Base-by-base conservation (phyloP, 2,888 invertebrate species). In the Cyaniris semiargus region DNA sequence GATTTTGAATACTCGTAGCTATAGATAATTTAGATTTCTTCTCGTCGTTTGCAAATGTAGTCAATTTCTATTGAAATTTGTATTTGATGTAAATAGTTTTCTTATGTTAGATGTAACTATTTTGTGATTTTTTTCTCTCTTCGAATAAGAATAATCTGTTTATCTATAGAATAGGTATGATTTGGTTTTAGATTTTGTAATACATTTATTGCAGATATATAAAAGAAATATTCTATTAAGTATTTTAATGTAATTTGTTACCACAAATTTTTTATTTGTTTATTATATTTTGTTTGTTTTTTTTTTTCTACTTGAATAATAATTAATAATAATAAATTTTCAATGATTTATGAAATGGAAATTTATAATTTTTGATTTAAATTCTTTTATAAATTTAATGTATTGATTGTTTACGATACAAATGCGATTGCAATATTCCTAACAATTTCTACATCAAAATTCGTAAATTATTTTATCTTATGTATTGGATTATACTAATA, bases 1-100 rank as follows among this genome's bases (percentile, higher is more conserved):
- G 84, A 84, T 83, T 85, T 82, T 81, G 82, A 84, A 92, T 93
- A 92, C 92, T 92, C 92, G 89, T 86, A 79, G 83, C 79, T 82
- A 80, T 84, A 83, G 82, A 82, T 86, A 82, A 79, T 75, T 80
- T 81, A 80, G 77, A 75, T 87, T 87, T 86, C 76, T 88, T 90
- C 89, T 92, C 89, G 91, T 92, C 92, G 90, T 86, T 76, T 85
- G 85, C 87, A 86, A 86, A 82, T 85, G 83, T 92, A 91, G 92
- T 90, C 89, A 88, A 90, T 89, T 89, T 82, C 84, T 85, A 83
- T 70, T 75, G 75, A 27, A 27, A 76, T 44, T 72, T 48, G 53
- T 76, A 70, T 76, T 83, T 84, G 83, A 80, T 82, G 80, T 81
- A 79, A 81, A 80, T 60, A 60, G 1, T 60, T 60, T 13, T 60